These are phyloP conservation scores for Panthera uncia DNA, from an alignment of 2,113 vertebrate genomes.

Conservation along the genomic window DNA sequence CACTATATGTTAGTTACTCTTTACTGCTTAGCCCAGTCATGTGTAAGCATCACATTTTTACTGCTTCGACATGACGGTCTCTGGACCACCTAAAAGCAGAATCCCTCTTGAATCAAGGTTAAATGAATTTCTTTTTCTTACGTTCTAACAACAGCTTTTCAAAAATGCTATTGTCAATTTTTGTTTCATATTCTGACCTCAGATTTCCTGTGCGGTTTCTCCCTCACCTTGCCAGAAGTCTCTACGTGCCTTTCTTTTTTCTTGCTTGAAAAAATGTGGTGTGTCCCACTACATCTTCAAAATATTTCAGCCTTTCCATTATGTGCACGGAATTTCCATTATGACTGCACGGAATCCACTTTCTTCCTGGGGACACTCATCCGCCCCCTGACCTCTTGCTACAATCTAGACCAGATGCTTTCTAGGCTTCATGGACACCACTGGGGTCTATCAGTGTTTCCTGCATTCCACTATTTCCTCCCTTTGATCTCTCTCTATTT, in stretches of 20 bases:
- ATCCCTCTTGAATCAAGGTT: background rate
- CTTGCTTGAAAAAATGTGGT: background rate
- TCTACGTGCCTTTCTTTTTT: background rate
- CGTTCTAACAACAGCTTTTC: background rate
- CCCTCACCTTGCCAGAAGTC: background rate
- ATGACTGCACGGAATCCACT: background rate
- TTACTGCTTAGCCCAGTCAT: background rate
- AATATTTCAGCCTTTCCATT: background rate
- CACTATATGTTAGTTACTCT: background rate
- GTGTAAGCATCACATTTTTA: background rate
- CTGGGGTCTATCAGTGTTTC: background rate
- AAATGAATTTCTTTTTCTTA: slow-evolving; percentile 17
- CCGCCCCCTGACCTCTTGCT: background rate
- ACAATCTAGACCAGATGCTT: slow-evolving; percentile 49
- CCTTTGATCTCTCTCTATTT: slow-evolving; percentile 38
- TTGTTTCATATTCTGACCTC: slow-evolving; percentile 1
- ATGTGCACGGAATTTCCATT: background rate
- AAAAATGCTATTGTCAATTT: background rate
- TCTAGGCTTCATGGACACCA: background rate
- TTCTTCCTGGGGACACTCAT: background rate
- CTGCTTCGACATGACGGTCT: background rate
- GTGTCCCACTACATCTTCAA: background rate
- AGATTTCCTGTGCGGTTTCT: background rate
- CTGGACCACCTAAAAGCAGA: background rate
- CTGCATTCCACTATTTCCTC: background rate